Base-by-base conservation (phyloP, 1,140 invertebrate species). In the Venustaconcha ellipsiformis region DNA sequence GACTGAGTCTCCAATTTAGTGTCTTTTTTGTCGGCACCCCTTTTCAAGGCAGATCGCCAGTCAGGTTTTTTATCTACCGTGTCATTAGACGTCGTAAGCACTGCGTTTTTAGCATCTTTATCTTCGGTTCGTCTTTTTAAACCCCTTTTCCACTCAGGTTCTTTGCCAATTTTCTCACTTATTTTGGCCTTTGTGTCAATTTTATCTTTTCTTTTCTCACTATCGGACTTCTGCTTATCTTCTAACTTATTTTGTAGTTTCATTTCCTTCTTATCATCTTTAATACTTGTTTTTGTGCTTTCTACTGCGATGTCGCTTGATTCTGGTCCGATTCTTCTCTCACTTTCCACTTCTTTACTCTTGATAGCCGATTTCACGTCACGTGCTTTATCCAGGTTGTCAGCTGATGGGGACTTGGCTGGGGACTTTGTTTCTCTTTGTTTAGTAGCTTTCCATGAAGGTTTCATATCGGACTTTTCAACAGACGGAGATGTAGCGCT, bases 151-250 rank as follows among this genome's bases (percentile, higher is more conserved):
- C 59, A 20, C 18, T 23, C 14, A 57, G 18, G 66, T 55, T 1
- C 48, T 11, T 14, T 60, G 60, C 26, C 55, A 30, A 30, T 62
- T 67, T 58, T 13, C 58, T 37, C 15, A 26, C 23, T 57, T 65
- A 14, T 26, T 66, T 14, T 66, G 37, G 20, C 89, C 48, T 65
- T 66, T 72, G 20, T 15, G 20, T 12, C 20, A 64, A 13, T 55
- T 63, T 14, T 48, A 18, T 69, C 59, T 57, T 56, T 62, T 62
- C 18, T 68, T 15, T 57, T 57, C 5, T 63, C 67, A 58, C 13
- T n/a, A 60, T 20, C 56, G 14, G 55, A 23, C 67, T 68, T 58
- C 57, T 68, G n/a, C 57, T 69, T 64, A 20, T 59, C 26, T 62
- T 48, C 65, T 26, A 57, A 2, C 26, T 68, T 66, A 4, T 59